A percentile compares a stretch with the other conserved stretches of the same genome.
Conservation (phyloP, 2,888 invertebrate genomes). For the Pedicia rivosa region DNA sequence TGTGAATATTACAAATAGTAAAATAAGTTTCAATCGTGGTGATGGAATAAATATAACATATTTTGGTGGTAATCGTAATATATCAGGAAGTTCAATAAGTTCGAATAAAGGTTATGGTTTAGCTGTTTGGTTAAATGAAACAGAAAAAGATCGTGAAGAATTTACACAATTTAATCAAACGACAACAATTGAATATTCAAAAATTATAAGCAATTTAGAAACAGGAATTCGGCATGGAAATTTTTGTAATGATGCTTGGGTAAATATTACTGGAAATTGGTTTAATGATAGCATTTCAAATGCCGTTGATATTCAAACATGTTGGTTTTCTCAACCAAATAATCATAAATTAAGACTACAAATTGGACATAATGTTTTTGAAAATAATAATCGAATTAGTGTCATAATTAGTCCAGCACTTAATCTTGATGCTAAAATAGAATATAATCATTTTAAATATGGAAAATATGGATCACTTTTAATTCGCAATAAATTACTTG, state of each 20-base stretch:
- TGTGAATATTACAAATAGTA: conserved; percentile 80
- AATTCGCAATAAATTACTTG: conserved; percentile 63
- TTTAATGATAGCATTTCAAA: conserved; percentile 67
- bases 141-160: conserved; percentile 44
- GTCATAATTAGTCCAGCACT: conserved; percentile 68
- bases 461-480: conserved; percentile 71
- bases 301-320: conserved; percentile 68
- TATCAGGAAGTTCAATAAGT: conserved; percentile 71
- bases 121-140: conserved; percentile 81
- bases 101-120: conserved; percentile 81
- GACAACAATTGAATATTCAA: conserved; percentile 71
- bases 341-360: conserved; percentile 43
- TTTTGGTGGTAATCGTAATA: conserved; percentile 83
- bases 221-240: conserved; percentile 86
- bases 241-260: conserved; percentile 67
- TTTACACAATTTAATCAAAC: conserved; percentile 71
- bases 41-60: conserved; percentile 94
- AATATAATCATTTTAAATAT: conserved; percentile 76
- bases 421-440: conserved; percentile 60
- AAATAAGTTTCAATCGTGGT: conserved; percentile 79
- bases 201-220: conserved; percentile 74
- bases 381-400: conserved; percentile 55
- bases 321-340: conserved; percentile 43
- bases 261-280: conserved; percentile 85
- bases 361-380: conserved; percentile 75